A percentile compares a stretch with the other conserved stretches of the same genome.
Conservation (phyloP, 2,888 invertebrate species). For the Eretmocerus hayati region DNA sequence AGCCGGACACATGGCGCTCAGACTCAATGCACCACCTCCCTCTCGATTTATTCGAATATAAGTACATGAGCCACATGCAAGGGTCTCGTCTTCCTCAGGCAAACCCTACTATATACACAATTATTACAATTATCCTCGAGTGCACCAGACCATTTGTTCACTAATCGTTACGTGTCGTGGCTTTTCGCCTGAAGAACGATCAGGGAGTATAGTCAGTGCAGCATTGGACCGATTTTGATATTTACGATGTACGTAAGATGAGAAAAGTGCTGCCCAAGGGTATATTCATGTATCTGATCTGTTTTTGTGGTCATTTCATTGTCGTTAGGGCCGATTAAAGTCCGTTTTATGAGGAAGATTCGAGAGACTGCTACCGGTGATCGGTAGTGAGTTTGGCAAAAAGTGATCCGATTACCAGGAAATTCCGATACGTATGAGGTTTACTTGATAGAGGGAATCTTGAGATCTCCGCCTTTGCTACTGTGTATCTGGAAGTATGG, state of each 20-base stretch:
- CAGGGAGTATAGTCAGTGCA: slow-evolving; percentile 14
- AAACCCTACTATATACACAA: too few species aligned
- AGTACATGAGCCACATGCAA: not conserved
- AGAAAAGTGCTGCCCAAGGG: not conserved
- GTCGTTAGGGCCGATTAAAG: slow-evolving; percentile 19
- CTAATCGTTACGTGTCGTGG: slow-evolving; percentile 39
- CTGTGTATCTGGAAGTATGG: too few species aligned
- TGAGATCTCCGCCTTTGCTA: not conserved
- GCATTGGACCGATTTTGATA: slow-evolving; percentile 28
- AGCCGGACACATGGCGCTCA: slow-evolving; percentile 36
- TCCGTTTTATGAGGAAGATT: slow-evolving; percentile 7
- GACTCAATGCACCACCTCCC: slow-evolving; percentile 8
- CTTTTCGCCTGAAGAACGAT: not conserved
- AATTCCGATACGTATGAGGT: slow-evolving; percentile 4
- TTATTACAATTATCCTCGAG: slow-evolving; percentile 45
- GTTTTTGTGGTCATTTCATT: slow-evolving; percentile 3
- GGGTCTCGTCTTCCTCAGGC: too few species aligned
- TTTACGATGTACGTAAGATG: slow-evolving; percentile 23
- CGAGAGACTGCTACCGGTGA: not conserved
- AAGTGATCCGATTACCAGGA: slow-evolving; percentile 21
- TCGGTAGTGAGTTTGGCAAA: too few species aligned
- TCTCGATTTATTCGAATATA: slow-evolving; percentile 7
- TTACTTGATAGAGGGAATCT: slow-evolving; percentile 4
- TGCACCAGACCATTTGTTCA: slow-evolving; percentile 40
- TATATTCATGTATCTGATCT: not conserved